These are phyloP conservation scores for Phacellophora camtschatica DNA, from an alignment of 30 jellyfish, hydroid and myxozoan species.

Conservation along the genomic window DNA sequence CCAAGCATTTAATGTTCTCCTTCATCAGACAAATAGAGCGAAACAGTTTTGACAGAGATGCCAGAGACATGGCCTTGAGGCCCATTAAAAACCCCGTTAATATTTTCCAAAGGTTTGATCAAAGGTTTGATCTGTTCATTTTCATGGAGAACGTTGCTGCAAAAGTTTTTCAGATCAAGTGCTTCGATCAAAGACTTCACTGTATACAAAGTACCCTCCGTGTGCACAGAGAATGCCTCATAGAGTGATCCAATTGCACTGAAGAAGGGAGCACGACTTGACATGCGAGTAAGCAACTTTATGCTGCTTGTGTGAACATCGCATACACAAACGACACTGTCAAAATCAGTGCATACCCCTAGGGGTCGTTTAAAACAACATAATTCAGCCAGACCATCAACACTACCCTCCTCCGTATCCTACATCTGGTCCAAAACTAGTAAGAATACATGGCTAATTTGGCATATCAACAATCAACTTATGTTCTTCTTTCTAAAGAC, in stretches of 20 bases:
- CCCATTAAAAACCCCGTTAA: conserved; percentile 16
- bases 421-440: neutral
- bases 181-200: conserved; percentile 33
- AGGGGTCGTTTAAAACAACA: neutral
- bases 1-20: no score
- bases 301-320: conserved; percentile 27
- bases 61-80: conserved; percentile 37
- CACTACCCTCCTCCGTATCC: neutral
- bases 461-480: no score
- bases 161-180: conserved; percentile 1
- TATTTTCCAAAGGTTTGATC: conserved; percentile 5
- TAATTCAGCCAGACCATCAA: neutral
- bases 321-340: conserved; percentile 29
- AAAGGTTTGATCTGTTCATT: conserved; percentile 8
- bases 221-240: no score
- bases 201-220: conserved; percentile 16
- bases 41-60: neutral
- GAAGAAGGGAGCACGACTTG: conserved; percentile 8
- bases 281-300: conserved; percentile 29
- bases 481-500: no score
- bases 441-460: neutral
- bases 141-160: conserved; percentile 29
- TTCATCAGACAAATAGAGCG: no score
- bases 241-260: conserved; percentile 40
- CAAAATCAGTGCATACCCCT: no score